Evolutionary conservation across 2,113 vertebrate genomes (phyloP).

Genomic region (Myotis yumanensis): DNA sequence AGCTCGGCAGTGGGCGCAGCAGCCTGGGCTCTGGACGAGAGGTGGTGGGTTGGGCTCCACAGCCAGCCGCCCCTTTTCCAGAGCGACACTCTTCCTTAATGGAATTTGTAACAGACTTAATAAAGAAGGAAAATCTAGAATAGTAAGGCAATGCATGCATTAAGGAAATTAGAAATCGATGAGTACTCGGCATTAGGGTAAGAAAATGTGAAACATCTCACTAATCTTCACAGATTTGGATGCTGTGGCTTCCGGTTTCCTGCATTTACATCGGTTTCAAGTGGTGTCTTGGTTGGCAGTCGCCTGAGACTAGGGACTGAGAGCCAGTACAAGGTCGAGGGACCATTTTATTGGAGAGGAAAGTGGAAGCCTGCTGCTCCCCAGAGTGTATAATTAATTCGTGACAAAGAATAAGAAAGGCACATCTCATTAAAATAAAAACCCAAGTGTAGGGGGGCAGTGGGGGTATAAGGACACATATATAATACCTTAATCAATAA

Average conservation of each 20-base stretch:
- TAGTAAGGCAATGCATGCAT: background rate
- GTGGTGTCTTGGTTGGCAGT: slow-evolving; percentile 48
- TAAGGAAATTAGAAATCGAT: background rate
- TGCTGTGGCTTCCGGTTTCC: slow-evolving; percentile 40
- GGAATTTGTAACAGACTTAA: background rate
- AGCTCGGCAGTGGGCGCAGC: background rate
- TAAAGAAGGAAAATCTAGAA: background rate
- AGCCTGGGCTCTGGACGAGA: background rate
- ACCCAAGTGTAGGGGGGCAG: background rate
- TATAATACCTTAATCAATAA: too few species aligned
- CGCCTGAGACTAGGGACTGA: background rate
- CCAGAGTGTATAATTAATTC: background rate
- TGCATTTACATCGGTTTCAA: slow-evolving; percentile 22
- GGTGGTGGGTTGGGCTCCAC: background rate
- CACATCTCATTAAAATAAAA: background rate
- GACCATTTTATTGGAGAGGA: background rate
- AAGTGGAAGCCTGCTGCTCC: background rate
- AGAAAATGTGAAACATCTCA: background rate
- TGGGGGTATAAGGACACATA: too few species aligned
- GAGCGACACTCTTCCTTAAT: background rate
- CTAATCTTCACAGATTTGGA: background rate
- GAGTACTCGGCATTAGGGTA: background rate
- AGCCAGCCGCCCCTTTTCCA: background rate
- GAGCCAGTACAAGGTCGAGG: background rate
- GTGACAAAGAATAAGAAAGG: background rate